Base-by-base conservation (phyloP, 2,113 vertebrate species). In the Hippocampus comes region DNA sequence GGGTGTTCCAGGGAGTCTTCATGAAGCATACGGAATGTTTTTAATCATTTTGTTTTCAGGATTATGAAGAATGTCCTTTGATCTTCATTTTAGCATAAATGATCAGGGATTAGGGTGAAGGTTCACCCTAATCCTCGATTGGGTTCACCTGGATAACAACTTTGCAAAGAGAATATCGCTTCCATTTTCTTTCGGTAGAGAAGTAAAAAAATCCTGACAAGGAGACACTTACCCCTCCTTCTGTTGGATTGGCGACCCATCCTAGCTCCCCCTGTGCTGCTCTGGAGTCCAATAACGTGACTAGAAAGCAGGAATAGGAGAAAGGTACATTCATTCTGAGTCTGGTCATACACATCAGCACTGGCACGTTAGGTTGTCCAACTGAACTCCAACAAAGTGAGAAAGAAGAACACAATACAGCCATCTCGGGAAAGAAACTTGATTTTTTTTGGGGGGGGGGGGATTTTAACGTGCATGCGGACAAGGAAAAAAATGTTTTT, bases 271-370 rank as follows among this genome's bases (percentile, higher is more conserved):
- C 96, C 89, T 97, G 96, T 60, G 98, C 97, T 1, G 96, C 94
- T 91, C 95, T 95, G 91, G 97, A 99, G 92, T 99, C 97, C 95
- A 99, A 83, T 86, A 99, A 91, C 79, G 96, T 98, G 92, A 99
- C 96, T 99, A 93, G 84, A 81, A 90, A 87, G 89, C 85, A 83
- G 84, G 81, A 86, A 76, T 9, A 53, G 64, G 71, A 89, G 85
- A 92, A 83, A 82, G 83, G 75, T 89, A 78, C 68, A 21, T 27
- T 72, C 46, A 71, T 73, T 20, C 74, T 72, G 42, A 49, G 66
- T 30, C 43, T 2, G 15, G 70, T 71, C 73, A 71, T 34, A 70
- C 27, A 64, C 41, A 76, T 64, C 61, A 68, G 67, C 70, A 70
- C 0, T 57, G 65, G 64, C 73, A 76, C 55, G n/a, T 51, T 67